These are phyloP conservation scores for Lapara coniferarum DNA, from an alignment of 2,888 invertebrate genomes.

Conservation along the genomic window DNA sequence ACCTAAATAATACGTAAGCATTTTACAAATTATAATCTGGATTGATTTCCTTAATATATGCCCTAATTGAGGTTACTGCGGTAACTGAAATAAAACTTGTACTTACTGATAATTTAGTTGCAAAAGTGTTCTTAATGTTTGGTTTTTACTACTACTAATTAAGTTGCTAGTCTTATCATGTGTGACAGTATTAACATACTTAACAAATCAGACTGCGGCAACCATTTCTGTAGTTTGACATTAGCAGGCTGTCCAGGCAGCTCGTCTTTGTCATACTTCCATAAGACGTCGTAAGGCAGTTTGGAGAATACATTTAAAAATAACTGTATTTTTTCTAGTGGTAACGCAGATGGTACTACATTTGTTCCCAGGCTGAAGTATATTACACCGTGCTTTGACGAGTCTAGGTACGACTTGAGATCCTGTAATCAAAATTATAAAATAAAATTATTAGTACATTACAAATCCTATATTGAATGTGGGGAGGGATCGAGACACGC, in stretches of 20 bases:
- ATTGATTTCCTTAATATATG: too few species aligned
- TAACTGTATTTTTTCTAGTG: slow-evolving; percentile 51
- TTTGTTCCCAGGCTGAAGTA: slow-evolving; percentile 75
- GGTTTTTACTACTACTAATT: too few species aligned
- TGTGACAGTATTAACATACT: slow-evolving; percentile 58
- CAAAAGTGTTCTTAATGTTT: too few species aligned
- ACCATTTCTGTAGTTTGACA: slow-evolving; percentile 69
- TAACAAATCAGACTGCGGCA: slow-evolving; percentile 73
- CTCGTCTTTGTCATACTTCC: slow-evolving; percentile 70
- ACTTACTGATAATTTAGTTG: too few species aligned
- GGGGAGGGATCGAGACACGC: too few species aligned
- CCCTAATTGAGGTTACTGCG: too few species aligned
- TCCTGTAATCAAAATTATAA: slow-evolving; percentile 46
- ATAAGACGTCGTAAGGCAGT: slow-evolving; percentile 70
- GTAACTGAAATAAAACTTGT: too few species aligned
- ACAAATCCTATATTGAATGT: neutral
- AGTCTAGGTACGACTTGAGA: slow-evolving; percentile 59
- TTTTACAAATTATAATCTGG: too few species aligned
- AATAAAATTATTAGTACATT: neutral
- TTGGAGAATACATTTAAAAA: slow-evolving; percentile 61
- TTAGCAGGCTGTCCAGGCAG: slow-evolving; percentile 60
- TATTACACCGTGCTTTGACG: slow-evolving; percentile 67
- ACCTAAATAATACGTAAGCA: too few species aligned
- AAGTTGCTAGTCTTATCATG: too few species aligned
- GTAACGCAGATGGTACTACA: slow-evolving; percentile 54